A percentile compares a stretch with the other conserved stretches of the same genome.
Evolutionary conservation across 2,113 vertebrate species (phyloP).

Genomic region (Uria aalge): DNA sequence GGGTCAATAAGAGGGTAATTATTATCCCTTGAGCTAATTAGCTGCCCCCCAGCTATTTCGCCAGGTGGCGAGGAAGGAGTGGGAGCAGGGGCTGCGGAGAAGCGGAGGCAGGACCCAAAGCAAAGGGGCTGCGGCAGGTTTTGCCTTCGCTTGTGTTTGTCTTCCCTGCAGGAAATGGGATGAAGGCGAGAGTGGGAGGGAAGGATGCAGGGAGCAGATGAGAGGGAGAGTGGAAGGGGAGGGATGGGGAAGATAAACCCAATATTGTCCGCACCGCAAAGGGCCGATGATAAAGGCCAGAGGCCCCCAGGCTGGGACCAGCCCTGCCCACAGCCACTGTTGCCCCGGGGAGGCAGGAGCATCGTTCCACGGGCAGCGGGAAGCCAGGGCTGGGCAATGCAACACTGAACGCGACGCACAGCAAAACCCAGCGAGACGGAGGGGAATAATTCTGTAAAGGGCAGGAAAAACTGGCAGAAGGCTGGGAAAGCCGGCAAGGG

Average conservation of each 20-base stretch:
- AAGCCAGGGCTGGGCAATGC: neutral
- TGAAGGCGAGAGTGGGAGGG: neutral
- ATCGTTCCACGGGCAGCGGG: fast-evolving
- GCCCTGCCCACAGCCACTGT: fast-evolving
- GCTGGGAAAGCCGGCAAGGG: neutral
- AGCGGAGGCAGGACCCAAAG: neutral
- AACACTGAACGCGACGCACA: fast-evolving
- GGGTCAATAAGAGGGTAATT: fast-evolving
- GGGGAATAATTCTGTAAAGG: neutral
- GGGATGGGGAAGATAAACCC: neutral
- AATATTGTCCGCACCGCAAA: neutral
- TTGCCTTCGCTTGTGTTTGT: neutral
- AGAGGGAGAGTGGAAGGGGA: fast-evolving
- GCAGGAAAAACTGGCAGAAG: neutral
- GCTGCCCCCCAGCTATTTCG: neutral
- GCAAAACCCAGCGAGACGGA: fast-evolving
- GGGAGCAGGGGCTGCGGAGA: neutral
- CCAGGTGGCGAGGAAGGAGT: fast-evolving
- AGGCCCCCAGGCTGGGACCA: fast-evolving
- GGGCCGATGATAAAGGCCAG: neutral
- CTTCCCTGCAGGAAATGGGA: neutral
- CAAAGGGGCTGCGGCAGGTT: fast-evolving
- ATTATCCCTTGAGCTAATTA: neutral
- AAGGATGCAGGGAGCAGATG: fast-evolving
- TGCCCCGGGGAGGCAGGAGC: neutral